Base-by-base conservation (phyloP, 1,140 invertebrate genomes). In the Aphelinus atriplicis region DNA sequence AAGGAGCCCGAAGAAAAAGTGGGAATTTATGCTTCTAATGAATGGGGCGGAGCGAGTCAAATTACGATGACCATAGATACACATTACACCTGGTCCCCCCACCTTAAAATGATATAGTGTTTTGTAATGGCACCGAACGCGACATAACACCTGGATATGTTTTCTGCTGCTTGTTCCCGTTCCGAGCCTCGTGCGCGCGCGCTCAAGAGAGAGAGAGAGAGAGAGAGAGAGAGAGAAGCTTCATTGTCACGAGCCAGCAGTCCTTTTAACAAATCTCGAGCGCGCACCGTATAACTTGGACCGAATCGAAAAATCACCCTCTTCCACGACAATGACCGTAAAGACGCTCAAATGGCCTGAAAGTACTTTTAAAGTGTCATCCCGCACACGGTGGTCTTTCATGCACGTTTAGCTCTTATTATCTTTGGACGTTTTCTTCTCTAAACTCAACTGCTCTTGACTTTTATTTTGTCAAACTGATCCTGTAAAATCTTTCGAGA, bases 91-190 rank as follows among this genome's bases (percentile, higher is more conserved):
- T 71, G 77, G 79, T 77, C 42, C 60, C 61, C 47, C 61, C 74
- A 78, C 68, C 79, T 79, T 76, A 80, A 81, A 85, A 78, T 85
- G 83, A 85, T 85, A 84, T 85, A 85, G 78, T 79, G 82, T 82
- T 83, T 71, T 81, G 80, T 85, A 85, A 84, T 85, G 83, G 82
- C 80, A 80, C 75, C 70, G 72, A 77, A 79, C 74, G 65, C 79
- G 77, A 82, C 46, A 75, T 80, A 79, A 84, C 84, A 85, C 84
- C 84, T 85, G 84, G 84, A 74, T 78, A 66, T 70, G 75, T 79
- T 78, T 76, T 67, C 69, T 62, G 26, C 76, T 57, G 51, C 70
- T 73, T 26, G 26, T 80, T 60, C 45, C 1, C 7, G 3, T 50
- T 10, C 10, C 62, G 46, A 64, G 26, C 26, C 7, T 2, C 26